Evolutionary conservation across 2,797 vertebrate species (phyloP), one percentile per base, ranked within the genome.

Genomic region (Enteromius trimaculatus): DNA sequence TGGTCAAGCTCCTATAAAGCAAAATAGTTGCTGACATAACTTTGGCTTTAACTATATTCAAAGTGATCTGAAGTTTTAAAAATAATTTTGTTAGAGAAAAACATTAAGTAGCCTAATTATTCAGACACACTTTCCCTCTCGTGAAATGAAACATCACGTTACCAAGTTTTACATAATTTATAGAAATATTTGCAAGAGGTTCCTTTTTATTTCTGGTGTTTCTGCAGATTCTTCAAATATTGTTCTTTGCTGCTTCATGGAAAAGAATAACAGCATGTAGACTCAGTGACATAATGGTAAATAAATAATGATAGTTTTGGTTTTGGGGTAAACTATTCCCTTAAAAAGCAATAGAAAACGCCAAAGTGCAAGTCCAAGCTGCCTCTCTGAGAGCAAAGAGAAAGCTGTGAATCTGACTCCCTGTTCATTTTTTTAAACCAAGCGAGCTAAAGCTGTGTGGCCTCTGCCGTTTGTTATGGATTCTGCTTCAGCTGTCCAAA

Each of bases 401-500:
- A 70, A 23, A 44, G 39, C 39, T 44, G 13, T 17, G 68, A 16
- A 7, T 82, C 51, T 44, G n/a, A 78, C 7, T 31, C 9, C 23
- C 42, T 39, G 37, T 19, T 55, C n/a, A 71, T 72, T 60, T 34
- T 9, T 53, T 70, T 44, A 75, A 62, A 39, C n/a, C 69, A 47
- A 84, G 51, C 31, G 29, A 85, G 64, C 70, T 65, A 21, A 42
- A 79, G 42, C 17, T 9, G 39, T 76, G 79, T 19, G 42, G 66
- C 77, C 58, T 78, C n/a, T 37, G 62, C 72, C 69, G 66, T 71
- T 80, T 83, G 77, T 83, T 71, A 82, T 64, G 80, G 80, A 74
- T 80, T 84, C 58, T 69, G 53, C 26, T 71, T 80, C 86, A 88
- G 87, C 85, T 88, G 85, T 85, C 86, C 83, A 89, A 89, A 89